Evolutionary conservation across 2,888 invertebrate species (phyloP).

Genomic region (Copidosoma aretas): DNA sequence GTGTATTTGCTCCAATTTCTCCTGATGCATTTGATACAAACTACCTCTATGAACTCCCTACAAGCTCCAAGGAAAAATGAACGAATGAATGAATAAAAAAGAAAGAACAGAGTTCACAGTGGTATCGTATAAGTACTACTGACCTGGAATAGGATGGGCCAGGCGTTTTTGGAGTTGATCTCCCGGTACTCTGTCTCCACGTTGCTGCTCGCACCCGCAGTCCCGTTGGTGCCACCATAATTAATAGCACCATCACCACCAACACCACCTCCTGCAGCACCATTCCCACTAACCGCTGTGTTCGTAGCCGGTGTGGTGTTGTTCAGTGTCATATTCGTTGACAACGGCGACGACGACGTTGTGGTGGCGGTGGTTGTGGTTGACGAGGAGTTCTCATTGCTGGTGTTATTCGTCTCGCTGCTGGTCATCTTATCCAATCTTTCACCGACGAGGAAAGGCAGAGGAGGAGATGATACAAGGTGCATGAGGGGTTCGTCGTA

Average conservation of each 20-base stretch:
- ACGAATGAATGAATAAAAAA: too few species aligned
- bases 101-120: not conserved
- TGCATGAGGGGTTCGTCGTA: not conserved
- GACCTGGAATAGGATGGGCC: constrained; percentile 79
- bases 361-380: not conserved
- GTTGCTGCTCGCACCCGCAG: constrained; percentile 59
- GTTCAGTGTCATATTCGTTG: not conserved
- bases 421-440: not conserved
- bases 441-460: not conserved
- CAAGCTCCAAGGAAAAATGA: not conserved
- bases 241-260: too few species aligned
- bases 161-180: constrained; percentile 73
- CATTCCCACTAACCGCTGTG: too few species aligned
- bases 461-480: not conserved
- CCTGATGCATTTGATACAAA: not conserved
- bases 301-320: not conserved
- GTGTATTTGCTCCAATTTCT: not conserved
- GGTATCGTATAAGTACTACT: not conserved
- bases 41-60: not conserved
- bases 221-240: constrained; percentile 41
- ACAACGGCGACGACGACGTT: not conserved
- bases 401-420: not conserved
- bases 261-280: too few species aligned
- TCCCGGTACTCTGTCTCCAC: constrained; percentile 78
- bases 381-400: not conserved